Percentiles rank a stretch among this genome's conserved stretches.
Conservation (phyloP, 2,888 invertebrate species). For the Drosophila anomelani region DNA sequence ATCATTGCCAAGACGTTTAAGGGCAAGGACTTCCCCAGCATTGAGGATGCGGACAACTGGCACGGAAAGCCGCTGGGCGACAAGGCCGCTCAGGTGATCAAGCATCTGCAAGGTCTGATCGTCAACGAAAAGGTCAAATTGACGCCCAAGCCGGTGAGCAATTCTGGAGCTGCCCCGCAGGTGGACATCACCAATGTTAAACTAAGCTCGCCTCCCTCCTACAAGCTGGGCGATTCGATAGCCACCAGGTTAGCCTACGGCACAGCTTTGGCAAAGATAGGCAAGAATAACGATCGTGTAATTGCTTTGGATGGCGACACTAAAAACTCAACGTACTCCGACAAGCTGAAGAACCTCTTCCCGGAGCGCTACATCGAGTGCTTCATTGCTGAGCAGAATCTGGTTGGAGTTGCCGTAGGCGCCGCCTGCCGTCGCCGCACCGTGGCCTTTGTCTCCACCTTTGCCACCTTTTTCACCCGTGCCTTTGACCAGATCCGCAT, state of each 20-base stretch:
- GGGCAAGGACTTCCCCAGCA: slow-evolving; percentile 94
- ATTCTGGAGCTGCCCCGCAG: slow-evolving; percentile 89
- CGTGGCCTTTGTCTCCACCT: slow-evolving; percentile 97
- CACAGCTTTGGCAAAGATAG: slow-evolving; percentile 95
- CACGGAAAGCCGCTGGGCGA: slow-evolving; percentile 98
- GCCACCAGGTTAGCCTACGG: slow-evolving; percentile 98
- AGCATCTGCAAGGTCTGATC: slow-evolving; percentile 87
- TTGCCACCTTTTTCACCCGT: slow-evolving; percentile 98
- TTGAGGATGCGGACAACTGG: slow-evolving; percentile 98
- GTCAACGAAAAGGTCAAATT: slow-evolving; percentile 65
- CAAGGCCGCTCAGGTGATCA: slow-evolving; percentile 89
- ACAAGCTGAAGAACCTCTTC: slow-evolving; percentile 92
- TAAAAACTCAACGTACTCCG: slow-evolving; percentile 99
- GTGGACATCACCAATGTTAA: slow-evolving; percentile 90
- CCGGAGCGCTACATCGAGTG: slow-evolving; percentile 95
- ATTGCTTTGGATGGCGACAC: slow-evolving; percentile 99
- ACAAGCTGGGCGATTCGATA: slow-evolving; percentile 91
- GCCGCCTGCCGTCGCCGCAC: slow-evolving; percentile 96
- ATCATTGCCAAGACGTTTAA: slow-evolving; percentile 98
- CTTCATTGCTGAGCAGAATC: slow-evolving; percentile 99
- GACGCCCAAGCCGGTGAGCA: slow-evolving; percentile 88
- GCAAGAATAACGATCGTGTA: slow-evolving; percentile 90
- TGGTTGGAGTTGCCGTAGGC: slow-evolving; percentile 98
- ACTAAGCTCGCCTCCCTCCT: slow-evolving; percentile 92
- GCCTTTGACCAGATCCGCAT: slow-evolving; percentile 99